Evolutionary conservation across 2,888 invertebrate genomes (phyloP), one percentile per base, ranked within the genome.

Genomic region (Latrodectus elegans): DNA sequence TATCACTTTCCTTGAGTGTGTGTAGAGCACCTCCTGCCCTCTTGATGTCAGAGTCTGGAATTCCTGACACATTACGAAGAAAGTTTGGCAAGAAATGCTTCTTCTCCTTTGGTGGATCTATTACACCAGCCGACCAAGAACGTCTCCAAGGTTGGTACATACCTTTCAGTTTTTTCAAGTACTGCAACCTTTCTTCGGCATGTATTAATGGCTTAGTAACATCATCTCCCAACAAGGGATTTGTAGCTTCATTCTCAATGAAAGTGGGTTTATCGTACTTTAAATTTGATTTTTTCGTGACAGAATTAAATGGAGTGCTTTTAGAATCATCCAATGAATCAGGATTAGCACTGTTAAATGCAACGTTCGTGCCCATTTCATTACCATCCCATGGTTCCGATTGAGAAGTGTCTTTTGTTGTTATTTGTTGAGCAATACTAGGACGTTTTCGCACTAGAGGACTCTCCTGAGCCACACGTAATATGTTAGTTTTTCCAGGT

Each of bases 91-190:
- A 88, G 11, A 74, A 78, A 6, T 84, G 67, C 38, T 74, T 76
- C 9, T 64, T 64, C 15, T 49, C 75, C 26, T 84, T 84, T 1
- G 84, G 71, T 9, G 72, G 64, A 49, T 80, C 84, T 10, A 89
- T 77, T 1, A 84, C 88, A 65, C 88, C 89, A 17, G 81, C 88
- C 9, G 89, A 89, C 73, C 88, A 84, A 38, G 88, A 89, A 11
- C 82, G 65, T 17, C 88, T 70, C 81, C 81, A 78, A 4, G 81
- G 53, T 49, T 84, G 73, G 14, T 83, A 71, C 49, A 71, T 88
- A 9, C 71, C 73, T 22, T 79, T 84, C n/a, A 82, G 76, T 22
- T 75, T 84, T 55, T 68, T 79, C n/a, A 83, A 64, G n/a, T 72
- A 53, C 17, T 78, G 82, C 60, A 67, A 60, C 53, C 68, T 81